Evolutionary conservation across 2,113 vertebrate species (phyloP).

Genomic region (Ia io): DNA sequence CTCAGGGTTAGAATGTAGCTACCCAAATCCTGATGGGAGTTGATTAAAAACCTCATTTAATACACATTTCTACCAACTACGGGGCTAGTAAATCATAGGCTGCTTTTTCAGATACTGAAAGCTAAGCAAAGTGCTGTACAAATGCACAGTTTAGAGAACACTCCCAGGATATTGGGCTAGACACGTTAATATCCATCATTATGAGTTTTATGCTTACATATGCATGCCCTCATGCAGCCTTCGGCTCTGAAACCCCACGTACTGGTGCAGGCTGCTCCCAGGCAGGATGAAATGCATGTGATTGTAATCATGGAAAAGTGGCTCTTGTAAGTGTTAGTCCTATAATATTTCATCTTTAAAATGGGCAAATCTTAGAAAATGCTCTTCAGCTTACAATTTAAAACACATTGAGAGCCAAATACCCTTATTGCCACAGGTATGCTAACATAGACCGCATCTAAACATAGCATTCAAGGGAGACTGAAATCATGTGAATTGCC

Average conservation of each 20-base stretch:
- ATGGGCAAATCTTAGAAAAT: slow-evolving; percentile 25
- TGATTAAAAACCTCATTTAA: background rate
- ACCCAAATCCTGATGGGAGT: background rate
- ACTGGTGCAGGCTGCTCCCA: background rate
- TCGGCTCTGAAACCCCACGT: background rate
- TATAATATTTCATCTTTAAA: slow-evolving; percentile 7
- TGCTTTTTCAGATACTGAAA: background rate
- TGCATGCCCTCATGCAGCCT: background rate
- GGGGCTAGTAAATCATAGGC: background rate
- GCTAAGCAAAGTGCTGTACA: background rate
- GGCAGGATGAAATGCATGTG: background rate
- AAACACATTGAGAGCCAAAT: slow-evolving; percentile 11
- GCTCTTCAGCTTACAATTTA: background rate
- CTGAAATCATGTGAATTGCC: background rate
- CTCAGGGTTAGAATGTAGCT: too few species aligned
- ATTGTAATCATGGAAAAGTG: background rate
- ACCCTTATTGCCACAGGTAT: background rate
- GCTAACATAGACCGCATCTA: background rate
- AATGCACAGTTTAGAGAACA: background rate
- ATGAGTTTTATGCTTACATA: background rate
- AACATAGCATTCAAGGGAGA: background rate
- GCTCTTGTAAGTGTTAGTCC: background rate
- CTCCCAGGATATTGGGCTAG: slow-evolving; percentile 16
- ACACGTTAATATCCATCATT: slow-evolving; percentile 1
- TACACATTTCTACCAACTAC: background rate